Percentiles rank a stretch among this genome's conserved stretches.
Conservation (phyloP, 2,113 vertebrate species). For the Hippocampus abdominalis region DNA sequence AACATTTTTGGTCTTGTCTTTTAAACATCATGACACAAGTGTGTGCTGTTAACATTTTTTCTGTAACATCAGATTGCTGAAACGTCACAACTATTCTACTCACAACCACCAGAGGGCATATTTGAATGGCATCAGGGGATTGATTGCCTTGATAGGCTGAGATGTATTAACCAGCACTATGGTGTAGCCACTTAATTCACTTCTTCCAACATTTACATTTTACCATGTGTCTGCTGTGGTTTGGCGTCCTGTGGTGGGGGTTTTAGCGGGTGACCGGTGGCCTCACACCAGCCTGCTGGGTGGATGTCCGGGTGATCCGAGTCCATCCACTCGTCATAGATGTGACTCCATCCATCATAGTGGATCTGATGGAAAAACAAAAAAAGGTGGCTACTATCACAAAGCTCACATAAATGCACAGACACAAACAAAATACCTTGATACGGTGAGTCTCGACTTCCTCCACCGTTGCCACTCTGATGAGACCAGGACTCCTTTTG, state of each 20-base stretch:
- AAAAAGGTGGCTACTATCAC: background rate
- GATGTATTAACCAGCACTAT: background rate
- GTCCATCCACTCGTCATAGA: constrained; percentile 96
- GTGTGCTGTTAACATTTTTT: background rate
- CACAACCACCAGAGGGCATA: background rate
- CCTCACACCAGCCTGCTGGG: constrained; percentile 92
- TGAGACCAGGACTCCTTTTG: constrained; percentile 86
- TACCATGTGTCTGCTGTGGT: constrained; percentile 62
- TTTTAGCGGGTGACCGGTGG: constrained; percentile 87
- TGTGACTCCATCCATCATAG: constrained; percentile 93
- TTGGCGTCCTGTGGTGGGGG: constrained; percentile 79
- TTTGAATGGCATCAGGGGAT: no score
- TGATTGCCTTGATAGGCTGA: background rate
- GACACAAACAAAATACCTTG: constrained; percentile 75
- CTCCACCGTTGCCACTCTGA: constrained; percentile 88
- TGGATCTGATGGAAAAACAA: constrained; percentile 77
- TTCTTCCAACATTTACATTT: background rate
- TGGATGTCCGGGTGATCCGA: constrained; percentile 93
- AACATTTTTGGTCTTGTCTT: background rate
- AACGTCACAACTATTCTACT: no score
- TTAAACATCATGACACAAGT: background rate
- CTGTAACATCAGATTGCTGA: no score
- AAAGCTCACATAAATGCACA: background rate
- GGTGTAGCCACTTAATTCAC: background rate
- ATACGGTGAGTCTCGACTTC: constrained; percentile 92